These are phyloP conservation scores for Ophioninae sp. DNA, from an alignment of 2,888 invertebrate genomes.

Conservation along the genomic window DNA sequence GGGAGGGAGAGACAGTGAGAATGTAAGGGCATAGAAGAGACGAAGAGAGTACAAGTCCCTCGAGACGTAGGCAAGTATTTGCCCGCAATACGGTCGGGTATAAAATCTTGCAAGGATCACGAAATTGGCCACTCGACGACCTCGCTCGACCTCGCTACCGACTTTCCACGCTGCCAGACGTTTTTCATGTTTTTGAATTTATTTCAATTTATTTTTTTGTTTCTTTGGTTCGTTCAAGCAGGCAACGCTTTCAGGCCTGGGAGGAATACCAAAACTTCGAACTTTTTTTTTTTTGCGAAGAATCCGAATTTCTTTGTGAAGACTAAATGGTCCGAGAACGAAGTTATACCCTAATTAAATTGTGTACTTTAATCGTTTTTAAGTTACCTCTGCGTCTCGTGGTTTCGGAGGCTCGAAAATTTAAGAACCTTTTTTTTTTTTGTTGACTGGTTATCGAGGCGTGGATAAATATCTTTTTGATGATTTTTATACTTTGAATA, in stretches of 20 bases:
- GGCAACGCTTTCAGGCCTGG: neutral
- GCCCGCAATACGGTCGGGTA: constrained; percentile 30
- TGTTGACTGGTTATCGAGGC: too few species aligned
- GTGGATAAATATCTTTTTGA: too few species aligned
- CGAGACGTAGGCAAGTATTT: constrained; percentile 1
- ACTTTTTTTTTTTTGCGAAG: too few species aligned
- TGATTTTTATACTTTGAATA: too few species aligned
- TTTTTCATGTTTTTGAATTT: constrained; percentile 5
- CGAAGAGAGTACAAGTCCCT: constrained; percentile 1
- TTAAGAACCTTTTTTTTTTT: too few species aligned
- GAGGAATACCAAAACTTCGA: too few species aligned
- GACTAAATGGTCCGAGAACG: too few species aligned
- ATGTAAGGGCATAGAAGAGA: neutral
- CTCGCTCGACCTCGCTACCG: constrained; percentile 56
- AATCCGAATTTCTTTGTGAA: too few species aligned
- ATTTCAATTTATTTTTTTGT: constrained; percentile 23
- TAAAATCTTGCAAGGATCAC: constrained; percentile 39
- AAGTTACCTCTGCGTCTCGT: too few species aligned
- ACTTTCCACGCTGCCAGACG: constrained; percentile 49
- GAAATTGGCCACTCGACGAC: constrained; percentile 55
- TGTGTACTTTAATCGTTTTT: too few species aligned
- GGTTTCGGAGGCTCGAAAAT: too few species aligned
- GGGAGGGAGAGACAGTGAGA: neutral
- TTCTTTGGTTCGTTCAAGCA: neutral
- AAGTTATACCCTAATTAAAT: too few species aligned